These are phyloP conservation scores for Lasioglossum villosulum DNA, from an alignment of 2,888 invertebrate genomes.

Conservation along the genomic window DNA sequence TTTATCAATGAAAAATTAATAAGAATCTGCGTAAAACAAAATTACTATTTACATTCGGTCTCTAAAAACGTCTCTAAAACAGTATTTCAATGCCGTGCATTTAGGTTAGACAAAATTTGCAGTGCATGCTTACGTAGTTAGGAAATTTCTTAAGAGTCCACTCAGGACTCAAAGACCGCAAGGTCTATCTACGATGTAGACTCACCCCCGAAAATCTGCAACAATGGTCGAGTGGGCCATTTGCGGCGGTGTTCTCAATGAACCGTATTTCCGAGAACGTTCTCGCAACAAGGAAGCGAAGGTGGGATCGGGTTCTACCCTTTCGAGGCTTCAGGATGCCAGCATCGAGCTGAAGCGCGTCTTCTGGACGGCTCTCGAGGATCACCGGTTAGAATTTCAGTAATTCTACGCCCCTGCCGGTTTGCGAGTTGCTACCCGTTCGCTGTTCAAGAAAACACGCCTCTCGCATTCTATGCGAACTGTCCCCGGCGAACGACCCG, in stretches of 20 bases:
- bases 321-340: slow-evolving; percentile 54
- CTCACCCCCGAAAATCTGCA: not conserved
- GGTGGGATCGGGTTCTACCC: slow-evolving; percentile 53
- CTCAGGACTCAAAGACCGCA: not conserved
- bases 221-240: slow-evolving; percentile 2
- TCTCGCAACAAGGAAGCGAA: slow-evolving; percentile 19
- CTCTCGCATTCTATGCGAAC: slow-evolving; percentile 25
- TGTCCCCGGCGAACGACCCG: slow-evolving; percentile 41
- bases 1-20: too few relatives aligned
- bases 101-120: not conserved
- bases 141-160: not conserved
- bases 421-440: slow-evolving; percentile 7
- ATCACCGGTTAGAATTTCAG: slow-evolving; percentile 67
- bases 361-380: slow-evolving; percentile 42
- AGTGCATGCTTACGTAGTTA: not conserved
- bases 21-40: too few relatives aligned
- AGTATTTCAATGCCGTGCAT: not conserved
- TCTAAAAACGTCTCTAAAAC: not conserved
- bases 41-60: too few relatives aligned
- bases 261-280: slow-evolving; percentile 6
- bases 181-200: not conserved
- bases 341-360: slow-evolving; percentile 59
- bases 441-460: slow-evolving; percentile 22
- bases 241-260: slow-evolving; percentile 1
- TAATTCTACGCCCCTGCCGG: slow-evolving; percentile 63